Evolutionary conservation across 2,888 invertebrate species (phyloP).

Genomic region (Athrips mouffetella): DNA sequence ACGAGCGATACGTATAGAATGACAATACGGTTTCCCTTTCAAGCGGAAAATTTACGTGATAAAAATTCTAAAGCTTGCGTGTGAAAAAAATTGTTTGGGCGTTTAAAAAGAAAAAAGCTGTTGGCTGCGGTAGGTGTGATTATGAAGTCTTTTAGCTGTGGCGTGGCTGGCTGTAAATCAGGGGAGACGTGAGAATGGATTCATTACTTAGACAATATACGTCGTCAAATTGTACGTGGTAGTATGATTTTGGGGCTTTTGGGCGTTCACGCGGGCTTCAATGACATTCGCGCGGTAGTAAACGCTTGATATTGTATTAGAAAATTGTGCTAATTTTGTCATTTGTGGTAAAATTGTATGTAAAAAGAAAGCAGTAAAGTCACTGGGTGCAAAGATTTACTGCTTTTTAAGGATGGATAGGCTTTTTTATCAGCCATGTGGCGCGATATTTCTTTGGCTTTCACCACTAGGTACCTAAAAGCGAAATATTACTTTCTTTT

Average conservation of each 20-base stretch:
- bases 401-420: no score
- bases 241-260: neutral
- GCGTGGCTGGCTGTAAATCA: conserved; percentile 67
- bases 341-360: neutral
- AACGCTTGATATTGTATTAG: conserved; percentile 3
- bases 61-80: conserved; percentile 73
- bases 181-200: conserved; percentile 66
- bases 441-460: no score
- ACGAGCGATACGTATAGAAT: conserved; percentile 63
- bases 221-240: conserved; percentile 21
- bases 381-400: neutral
- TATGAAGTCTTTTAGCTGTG: conserved; percentile 66
- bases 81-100: conserved; percentile 64
- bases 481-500: no score
- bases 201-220: conserved; percentile 66
- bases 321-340: conserved; percentile 5
- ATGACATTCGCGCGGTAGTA: neutral
- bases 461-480: no score
- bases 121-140: conserved; percentile 74
- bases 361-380: neutral
- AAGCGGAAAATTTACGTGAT: conserved; percentile 77
- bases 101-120: conserved; percentile 58
- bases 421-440: no score
- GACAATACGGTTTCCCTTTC: conserved; percentile 76
- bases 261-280: conserved; percentile 11